Conservation (phyloP, 2,113 vertebrate genomes). For the Lonchura striata region DNA sequence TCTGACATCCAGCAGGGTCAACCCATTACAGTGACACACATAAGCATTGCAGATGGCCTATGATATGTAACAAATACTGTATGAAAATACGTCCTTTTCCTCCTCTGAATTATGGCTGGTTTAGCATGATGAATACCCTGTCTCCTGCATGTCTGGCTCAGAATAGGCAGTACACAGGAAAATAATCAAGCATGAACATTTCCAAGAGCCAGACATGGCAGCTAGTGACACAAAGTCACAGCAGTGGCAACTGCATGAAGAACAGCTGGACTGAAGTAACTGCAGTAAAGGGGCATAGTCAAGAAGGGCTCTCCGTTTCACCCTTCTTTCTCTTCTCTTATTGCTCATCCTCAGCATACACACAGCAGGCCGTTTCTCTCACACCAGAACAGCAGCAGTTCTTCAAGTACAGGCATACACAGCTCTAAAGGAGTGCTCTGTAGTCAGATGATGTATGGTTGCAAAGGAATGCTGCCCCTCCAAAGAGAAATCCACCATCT, state of each 20-base stretch:
- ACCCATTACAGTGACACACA: not conserved
- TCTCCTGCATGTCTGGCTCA: not conserved
- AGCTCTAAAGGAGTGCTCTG: not conserved
- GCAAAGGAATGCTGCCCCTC: not conserved
- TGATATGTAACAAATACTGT: not conserved
- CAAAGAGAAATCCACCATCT: not conserved
- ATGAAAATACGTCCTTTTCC: not conserved
- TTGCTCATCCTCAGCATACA: not conserved
- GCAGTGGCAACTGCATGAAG: not conserved
- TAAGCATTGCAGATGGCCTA: not conserved
- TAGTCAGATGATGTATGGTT: not conserved
- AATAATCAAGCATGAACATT: not conserved
- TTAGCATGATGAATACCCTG: not conserved
- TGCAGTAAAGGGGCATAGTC: not conserved
- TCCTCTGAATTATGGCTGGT: not conserved
- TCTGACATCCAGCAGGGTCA: not conserved
- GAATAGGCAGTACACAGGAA: not conserved
- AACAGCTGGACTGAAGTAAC: not conserved
- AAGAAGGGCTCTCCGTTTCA: not conserved
- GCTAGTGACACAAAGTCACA: not conserved
- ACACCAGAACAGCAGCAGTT: not conserved
- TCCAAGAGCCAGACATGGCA: not conserved
- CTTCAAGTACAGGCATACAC: not conserved
- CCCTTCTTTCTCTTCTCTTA: not conserved
- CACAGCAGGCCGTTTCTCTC: not conserved